Percentiles rank a stretch among this genome's conserved stretches.
phyloP scores from a whole-genome alignment of 1,140 invertebrate genomes.

The Trachymyrmex septentrionalis region DNA sequence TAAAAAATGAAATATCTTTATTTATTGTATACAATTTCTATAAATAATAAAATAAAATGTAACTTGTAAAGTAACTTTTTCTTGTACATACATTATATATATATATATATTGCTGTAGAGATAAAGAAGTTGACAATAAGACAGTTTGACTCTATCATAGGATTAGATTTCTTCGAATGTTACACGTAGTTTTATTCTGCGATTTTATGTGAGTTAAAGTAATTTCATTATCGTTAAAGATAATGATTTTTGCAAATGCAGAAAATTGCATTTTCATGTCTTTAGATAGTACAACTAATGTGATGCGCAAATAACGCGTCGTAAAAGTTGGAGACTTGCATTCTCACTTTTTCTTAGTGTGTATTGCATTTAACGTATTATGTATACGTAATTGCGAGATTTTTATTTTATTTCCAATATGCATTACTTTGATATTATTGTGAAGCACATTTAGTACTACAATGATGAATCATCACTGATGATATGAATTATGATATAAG shows the following conservation, averaged over 20 bases:
- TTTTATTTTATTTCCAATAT: neutral
- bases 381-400: neutral
- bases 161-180: slow-evolving; percentile 4
- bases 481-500: neutral
- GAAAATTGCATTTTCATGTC: slow-evolving; percentile 37
- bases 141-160: neutral
- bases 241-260: slow-evolving; percentile 12
- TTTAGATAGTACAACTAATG: neutral
- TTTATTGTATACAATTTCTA: too few relatives aligned
- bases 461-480: neutral
- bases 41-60: too few relatives aligned
- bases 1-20: too few relatives aligned
- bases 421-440: neutral
- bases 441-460: neutral
- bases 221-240: neutral
- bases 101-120: neutral
- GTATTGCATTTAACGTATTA: neutral
- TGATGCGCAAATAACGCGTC: neutral
- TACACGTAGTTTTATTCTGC: neutral
- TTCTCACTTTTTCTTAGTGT: neutral
- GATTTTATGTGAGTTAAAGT: slow-evolving; percentile 20
- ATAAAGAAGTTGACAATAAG: slow-evolving; percentile 22
- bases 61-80: too few relatives aligned
- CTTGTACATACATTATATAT: too few relatives aligned
- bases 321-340: slow-evolving; percentile 4